Evolutionary conservation across 2,888 invertebrate species (phyloP).

Genomic region (Auanema freiburgensis): DNA sequence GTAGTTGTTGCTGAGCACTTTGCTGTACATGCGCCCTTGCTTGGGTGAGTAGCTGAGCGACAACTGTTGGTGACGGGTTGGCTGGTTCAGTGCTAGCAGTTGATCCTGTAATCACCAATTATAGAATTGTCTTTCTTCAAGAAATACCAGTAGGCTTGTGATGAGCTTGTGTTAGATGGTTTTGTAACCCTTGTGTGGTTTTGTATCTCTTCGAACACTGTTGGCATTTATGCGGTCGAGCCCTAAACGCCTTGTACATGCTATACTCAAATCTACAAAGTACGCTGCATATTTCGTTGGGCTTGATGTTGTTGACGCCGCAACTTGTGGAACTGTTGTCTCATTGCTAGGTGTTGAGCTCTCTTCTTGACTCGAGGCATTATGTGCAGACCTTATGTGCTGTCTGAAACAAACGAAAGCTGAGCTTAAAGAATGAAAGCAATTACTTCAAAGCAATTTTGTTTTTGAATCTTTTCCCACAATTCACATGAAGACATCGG

Average conservation of each 20-base stretch:
- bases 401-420: conserved; percentile 14
- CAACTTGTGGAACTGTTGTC: too few species aligned
- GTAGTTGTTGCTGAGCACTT: conserved; percentile 8
- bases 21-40: conserved; percentile 26
- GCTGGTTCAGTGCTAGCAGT: conserved; percentile 2
- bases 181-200: conserved; percentile 33
- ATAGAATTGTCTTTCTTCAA: not conserved
- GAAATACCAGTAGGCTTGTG: conserved; percentile 25
- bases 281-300: not conserved
- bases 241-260: too few species aligned
- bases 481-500: conserved; percentile 32
- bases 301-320: not conserved
- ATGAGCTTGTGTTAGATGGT: conserved; percentile 36
- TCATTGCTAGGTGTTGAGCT: too few species aligned
- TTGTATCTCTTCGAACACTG: conserved; percentile 43
- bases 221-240: conserved; percentile 29
- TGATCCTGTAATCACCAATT: not conserved
- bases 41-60: conserved; percentile 36
- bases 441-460: conserved; percentile 23
- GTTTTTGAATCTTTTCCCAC: conserved; percentile 37
- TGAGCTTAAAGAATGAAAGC: conserved; percentile 4
- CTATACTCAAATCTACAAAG: too few species aligned
- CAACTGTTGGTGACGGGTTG: conserved; percentile 21
- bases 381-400: conserved; percentile 26
- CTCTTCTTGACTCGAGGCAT: not conserved